Base-by-base conservation (phyloP, 1,140 invertebrate species). In the Anthonomus grandis region DNA sequence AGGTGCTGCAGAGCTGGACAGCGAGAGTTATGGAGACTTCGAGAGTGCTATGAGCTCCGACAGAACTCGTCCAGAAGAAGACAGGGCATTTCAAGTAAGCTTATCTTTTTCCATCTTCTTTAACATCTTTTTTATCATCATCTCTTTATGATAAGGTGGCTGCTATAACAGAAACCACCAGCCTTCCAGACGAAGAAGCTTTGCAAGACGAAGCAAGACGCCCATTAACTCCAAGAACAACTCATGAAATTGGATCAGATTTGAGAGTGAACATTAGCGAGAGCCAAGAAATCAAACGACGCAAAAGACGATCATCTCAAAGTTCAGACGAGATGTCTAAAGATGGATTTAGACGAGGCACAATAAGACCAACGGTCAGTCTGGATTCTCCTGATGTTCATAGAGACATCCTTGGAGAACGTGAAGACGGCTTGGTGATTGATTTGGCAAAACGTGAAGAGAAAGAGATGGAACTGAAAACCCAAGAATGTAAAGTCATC, bases 21-120 rank as follows among this genome's bases (percentile, higher is more conserved):
- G 66, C 19, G 66, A 75, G 59, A 71, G 69, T 0, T 71, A 76
- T 44, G 66, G 73, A 8, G 76, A 81, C 54, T 85, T 79, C 70
- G 81, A 79, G 27, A 84, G 83, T 68, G 82, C 82, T 0, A 74
- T 76, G 57, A 81, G 79, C 71, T 81, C 78, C 4, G 75, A 69
- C 8, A 78, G 76, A 38, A 69, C 47, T 66, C 68, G 51, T 70
- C 69, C 65, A 67, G 64, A 50, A 64, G 73, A 59, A 18, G 71
- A 63, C 24, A 73, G 41, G 21, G 70, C 69, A 5, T 70, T 72
- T 38, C 71, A 74, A 36, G 39, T 42, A n/a, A 25, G 22, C n/a
- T 12, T 10, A 23, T 25, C 37, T n/a, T n/a, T n/a, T n/a, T n/a
- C n/a, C n/a, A n/a, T n/a, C n/a, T n/a, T n/a, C n/a, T n/a, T n/a